phyloP scores from a whole-genome alignment of 2,113 vertebrate genomes.

The Aegotheles bennettii region DNA sequence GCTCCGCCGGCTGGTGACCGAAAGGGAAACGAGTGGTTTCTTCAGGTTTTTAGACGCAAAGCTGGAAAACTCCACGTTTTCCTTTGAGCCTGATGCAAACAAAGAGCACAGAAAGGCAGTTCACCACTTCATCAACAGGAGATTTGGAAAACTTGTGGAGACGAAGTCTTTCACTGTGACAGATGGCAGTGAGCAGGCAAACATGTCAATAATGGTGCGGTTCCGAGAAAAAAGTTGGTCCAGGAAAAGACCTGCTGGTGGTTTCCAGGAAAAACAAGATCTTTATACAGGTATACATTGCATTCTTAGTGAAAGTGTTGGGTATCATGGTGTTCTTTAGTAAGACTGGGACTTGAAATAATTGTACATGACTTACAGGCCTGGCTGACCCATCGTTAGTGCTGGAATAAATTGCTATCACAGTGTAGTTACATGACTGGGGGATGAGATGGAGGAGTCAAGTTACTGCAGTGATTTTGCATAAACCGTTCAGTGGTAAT shows the following conservation, averaged over 20 bases:
- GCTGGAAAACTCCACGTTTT: slow-evolving; percentile 80
- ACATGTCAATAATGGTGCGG: slow-evolving; percentile 80
- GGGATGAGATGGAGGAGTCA: not conserved
- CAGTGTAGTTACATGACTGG: not conserved
- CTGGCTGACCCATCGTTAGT: not conserved
- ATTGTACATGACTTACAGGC: not conserved
- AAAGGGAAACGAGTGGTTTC: slow-evolving; percentile 86
- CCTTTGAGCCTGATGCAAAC: slow-evolving; percentile 80
- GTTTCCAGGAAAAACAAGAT: slow-evolving; percentile 68
- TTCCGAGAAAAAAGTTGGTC: slow-evolving; percentile 76
- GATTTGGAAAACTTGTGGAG: slow-evolving; percentile 91
- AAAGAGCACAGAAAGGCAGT: slow-evolving; percentile 88
- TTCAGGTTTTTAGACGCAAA: slow-evolving; percentile 91
- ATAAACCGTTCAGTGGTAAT: not conserved
- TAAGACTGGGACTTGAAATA: not conserved
- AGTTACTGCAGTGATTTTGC: not conserved
- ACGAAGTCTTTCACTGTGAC: slow-evolving; percentile 83
- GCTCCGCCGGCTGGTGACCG: slow-evolving; percentile 82
- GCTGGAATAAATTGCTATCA: not conserved
- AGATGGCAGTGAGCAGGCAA: slow-evolving; percentile 11
- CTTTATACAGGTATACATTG: slow-evolving; percentile 82
- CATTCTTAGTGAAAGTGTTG: not conserved
- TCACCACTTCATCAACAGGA: slow-evolving; percentile 88
- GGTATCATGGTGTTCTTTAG: not conserved
- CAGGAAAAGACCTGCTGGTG: slow-evolving; percentile 75